phyloP scores from a whole-genome alignment of 2,888 invertebrate genomes.

The Trachelus stipa region DNA sequence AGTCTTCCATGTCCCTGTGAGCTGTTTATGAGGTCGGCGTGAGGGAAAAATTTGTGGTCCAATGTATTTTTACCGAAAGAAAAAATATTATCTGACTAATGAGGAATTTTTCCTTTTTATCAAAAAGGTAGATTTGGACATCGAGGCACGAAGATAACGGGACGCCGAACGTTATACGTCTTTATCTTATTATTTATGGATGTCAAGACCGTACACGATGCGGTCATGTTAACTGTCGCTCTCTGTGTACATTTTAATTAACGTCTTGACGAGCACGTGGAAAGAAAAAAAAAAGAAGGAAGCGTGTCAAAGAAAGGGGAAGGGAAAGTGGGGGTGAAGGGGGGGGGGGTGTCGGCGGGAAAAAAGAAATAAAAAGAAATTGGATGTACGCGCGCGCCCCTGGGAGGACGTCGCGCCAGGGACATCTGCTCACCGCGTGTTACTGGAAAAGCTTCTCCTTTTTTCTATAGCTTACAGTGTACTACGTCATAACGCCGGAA shows the following conservation, averaged over 20 bases:
- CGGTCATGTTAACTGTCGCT: neutral
- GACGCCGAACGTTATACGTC: neutral
- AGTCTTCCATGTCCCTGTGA: neutral
- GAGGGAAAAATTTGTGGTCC: neutral
- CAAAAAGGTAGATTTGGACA: neutral
- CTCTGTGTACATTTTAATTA: conserved; percentile 3
- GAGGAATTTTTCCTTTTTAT: neutral
- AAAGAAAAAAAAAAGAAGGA: conserved; percentile 13
- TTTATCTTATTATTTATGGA: neutral
- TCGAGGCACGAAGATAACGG: neutral
- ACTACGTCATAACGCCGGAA: conserved; percentile 4
- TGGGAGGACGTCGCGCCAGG: neutral
- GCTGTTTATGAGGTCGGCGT: neutral
- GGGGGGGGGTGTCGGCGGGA: no score
- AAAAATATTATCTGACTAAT: neutral
- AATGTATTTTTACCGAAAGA: neutral
- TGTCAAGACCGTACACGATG: neutral
- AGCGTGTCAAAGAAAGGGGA: neutral
- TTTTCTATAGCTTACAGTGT: neutral
- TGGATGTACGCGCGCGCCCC: conserved; percentile 15
- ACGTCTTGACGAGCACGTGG: conserved; percentile 8
- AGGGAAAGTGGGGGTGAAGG: neutral
- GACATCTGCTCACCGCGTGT: conserved; percentile 30
- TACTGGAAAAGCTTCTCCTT: neutral
- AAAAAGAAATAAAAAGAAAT: conserved; percentile 8